These are phyloP conservation scores for Cavia porcellus DNA, from an alignment of 2,113 vertebrate genomes.

Conservation along the genomic window DNA sequence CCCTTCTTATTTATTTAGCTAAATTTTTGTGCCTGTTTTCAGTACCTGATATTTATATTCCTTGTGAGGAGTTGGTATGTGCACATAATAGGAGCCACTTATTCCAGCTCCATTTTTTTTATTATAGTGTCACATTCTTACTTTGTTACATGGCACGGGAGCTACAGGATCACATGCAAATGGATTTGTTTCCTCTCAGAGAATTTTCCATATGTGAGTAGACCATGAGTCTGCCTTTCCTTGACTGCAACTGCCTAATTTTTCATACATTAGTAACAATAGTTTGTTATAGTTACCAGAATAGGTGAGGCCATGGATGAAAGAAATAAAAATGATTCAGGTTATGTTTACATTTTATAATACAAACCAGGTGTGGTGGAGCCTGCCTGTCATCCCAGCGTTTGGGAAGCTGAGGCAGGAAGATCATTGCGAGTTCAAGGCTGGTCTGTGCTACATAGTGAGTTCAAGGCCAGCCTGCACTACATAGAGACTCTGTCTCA, in stretches of 20 bases:
- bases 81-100: background rate
- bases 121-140: background rate
- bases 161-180: background rate
- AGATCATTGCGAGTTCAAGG: no score
- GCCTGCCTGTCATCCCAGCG: no score
- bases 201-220: background rate
- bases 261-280: background rate
- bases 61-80: background rate
- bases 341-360: background rate
- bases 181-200: background rate
- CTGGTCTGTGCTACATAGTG: no score
- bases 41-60: background rate
- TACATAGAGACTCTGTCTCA: no score
- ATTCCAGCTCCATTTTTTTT: conserved; percentile 36
- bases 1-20: background rate
- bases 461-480: no score
- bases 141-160: background rate
- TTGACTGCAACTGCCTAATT: background rate
- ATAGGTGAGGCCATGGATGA: background rate
- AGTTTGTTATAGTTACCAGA: background rate
- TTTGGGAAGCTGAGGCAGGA: no score
- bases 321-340: background rate
- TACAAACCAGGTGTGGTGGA: no score
- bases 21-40: background rate
- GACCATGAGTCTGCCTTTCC: background rate